These are phyloP conservation scores for Pollicipes pollicipes DNA, from an alignment of 1,140 invertebrate species.

Conservation along the genomic window DNA sequence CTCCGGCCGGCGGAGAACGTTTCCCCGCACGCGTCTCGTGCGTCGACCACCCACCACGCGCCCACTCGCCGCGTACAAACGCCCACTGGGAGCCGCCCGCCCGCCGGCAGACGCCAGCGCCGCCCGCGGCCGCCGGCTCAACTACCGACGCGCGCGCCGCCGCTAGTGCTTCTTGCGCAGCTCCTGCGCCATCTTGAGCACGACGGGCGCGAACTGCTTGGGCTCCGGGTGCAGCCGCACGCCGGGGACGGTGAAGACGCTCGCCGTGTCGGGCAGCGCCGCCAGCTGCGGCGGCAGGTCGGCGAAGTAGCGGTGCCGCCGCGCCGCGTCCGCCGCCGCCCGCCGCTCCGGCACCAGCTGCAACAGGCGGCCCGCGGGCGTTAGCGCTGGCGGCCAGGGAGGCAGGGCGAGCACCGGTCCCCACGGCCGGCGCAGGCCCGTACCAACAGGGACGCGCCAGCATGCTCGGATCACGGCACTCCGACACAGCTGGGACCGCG, in stretches of 20 bases:
- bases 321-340: neutral
- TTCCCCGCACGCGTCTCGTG: no score
- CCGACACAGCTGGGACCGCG: no score
- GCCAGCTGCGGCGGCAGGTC: neutral
- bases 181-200: neutral
- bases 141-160: neutral
- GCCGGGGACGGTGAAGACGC: neutral
- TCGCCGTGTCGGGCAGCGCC: neutral
- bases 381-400: no score
- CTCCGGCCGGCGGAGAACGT: no score
- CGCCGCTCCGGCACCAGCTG: neutral
- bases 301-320: constrained; percentile 1
- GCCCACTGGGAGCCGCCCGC: neutral
- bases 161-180: neutral
- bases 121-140: neutral
- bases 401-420: no score
- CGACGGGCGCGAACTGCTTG: neutral
- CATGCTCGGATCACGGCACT: no score
- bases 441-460: no score
- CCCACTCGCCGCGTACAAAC: neutral
- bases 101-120: neutral
- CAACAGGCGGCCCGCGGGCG: no score
- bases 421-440: no score
- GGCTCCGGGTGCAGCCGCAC: neutral
- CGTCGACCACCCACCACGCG: no score